A percentile compares a stretch with the other conserved stretches of the same genome.
phyloP scores from a whole-genome alignment of 2,113 vertebrate genomes.

The Alectura lathami region DNA sequence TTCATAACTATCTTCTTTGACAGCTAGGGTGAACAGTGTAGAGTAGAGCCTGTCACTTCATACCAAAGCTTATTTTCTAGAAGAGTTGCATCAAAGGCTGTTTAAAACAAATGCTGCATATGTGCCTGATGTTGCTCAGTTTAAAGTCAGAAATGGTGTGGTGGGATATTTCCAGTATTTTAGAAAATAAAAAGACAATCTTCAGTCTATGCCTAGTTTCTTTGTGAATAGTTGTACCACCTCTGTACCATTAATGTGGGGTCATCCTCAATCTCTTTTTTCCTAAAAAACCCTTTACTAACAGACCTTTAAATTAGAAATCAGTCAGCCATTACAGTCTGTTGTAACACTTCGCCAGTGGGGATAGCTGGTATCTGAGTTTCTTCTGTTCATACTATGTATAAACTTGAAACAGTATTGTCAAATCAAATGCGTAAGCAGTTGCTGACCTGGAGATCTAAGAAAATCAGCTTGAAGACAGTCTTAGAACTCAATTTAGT shows the following conservation, averaged over 20 bases:
- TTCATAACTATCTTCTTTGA: background rate
- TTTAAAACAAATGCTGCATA: background rate
- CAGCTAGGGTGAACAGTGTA: background rate
- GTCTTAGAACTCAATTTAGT: conserved; percentile 20
- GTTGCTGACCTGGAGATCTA: conserved; percentile 46
- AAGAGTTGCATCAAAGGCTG: background rate
- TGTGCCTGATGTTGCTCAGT: background rate
- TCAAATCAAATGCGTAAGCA: conserved; percentile 46
- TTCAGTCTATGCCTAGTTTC: background rate
- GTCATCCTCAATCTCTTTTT: background rate
- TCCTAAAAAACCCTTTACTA: background rate
- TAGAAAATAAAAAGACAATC: background rate
- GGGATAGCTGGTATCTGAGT: conserved; percentile 13
- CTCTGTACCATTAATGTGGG: background rate
- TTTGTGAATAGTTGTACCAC: background rate
- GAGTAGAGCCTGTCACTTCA: background rate
- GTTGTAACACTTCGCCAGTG: conserved; percentile 18
- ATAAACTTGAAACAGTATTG: conserved; percentile 69
- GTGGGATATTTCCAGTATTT: background rate
- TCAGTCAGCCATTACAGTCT: background rate
- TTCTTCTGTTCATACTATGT: conserved; percentile 45
- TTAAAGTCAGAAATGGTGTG: background rate
- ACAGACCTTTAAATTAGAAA: background rate
- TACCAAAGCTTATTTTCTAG: background rate
- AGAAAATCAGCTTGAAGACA: conserved; percentile 48